Evolutionary conservation across 1,140 invertebrate species (phyloP).

Genomic region (Arctopsyche grandis): DNA sequence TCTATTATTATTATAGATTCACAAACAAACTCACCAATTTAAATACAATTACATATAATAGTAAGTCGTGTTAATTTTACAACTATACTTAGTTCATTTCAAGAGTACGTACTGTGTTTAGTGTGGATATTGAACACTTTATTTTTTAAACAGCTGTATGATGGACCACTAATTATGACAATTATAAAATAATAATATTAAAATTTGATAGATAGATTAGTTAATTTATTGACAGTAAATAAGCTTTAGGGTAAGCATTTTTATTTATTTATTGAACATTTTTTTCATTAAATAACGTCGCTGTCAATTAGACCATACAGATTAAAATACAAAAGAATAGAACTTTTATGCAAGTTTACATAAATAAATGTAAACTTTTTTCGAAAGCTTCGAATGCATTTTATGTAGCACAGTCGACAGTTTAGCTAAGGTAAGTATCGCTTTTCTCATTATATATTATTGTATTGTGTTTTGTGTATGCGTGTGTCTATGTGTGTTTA

Average conservation of each 20-base stretch:
- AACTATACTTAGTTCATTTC: not conserved
- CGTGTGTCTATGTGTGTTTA: not conserved
- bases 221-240: constrained; percentile 26
- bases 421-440: constrained; percentile 15
- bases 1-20: too few relatives aligned
- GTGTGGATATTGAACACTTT: constrained; percentile 18
- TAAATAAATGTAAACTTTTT: too few relatives aligned
- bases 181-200: constrained; percentile 20
- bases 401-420: not conserved
- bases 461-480: not conserved
- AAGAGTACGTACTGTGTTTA: not conserved
- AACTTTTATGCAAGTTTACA: too few relatives aligned
- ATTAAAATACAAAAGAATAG: too few relatives aligned
- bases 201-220: constrained; percentile 18
- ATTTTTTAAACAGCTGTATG: constrained; percentile 29
- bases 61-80: not conserved
- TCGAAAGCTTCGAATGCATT: not conserved
- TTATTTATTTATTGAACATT: not conserved
- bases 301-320: not conserved
- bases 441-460: not conserved
- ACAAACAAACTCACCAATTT: too few relatives aligned
- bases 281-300: not conserved
- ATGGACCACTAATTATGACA: constrained; percentile 32
- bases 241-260: constrained; percentile 19
- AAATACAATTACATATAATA: too few relatives aligned